Conservation (phyloP, 2,113 vertebrate species). For the Progne subis region DNA sequence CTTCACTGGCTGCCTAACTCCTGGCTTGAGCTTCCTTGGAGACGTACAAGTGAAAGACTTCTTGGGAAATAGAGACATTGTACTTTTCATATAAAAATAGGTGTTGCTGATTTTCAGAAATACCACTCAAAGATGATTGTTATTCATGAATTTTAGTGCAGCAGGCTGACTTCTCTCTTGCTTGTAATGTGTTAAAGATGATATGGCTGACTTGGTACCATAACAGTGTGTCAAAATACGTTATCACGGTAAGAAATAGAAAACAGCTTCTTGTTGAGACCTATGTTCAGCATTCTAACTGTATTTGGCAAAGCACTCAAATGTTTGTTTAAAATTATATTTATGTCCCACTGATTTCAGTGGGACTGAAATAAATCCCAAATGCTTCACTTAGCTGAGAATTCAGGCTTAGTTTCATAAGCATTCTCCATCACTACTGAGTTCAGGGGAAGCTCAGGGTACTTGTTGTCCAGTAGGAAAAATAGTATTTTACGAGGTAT, state of each 20-base stretch:
- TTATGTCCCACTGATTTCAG: neutral
- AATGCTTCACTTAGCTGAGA: neutral
- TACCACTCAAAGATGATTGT: neutral
- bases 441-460: neutral
- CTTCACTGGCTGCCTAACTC: neutral
- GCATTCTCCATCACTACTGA: neutral
- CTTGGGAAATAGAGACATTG: neutral
- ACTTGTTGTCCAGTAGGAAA: neutral
- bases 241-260: conserved; percentile 1
- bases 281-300: neutral
- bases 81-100: neutral
- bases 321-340: conserved; percentile 2
- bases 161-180: neutral
- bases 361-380: neutral
- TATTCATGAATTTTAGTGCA: neutral
- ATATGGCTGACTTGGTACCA: neutral
- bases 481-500: neutral
- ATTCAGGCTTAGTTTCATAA: neutral
- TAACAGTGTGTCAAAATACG: conserved; percentile 10
- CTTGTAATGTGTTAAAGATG: neutral
- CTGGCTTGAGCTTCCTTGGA: neutral
- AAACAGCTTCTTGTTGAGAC: neutral
- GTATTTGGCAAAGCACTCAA: neutral
- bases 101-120: neutral
- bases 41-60: neutral